A percentile compares a stretch with the other conserved stretches of the same genome.
These are phyloP conservation scores for Amblyornis subalaris DNA, from an alignment of 2,113 vertebrate species.

Conservation along the genomic window DNA sequence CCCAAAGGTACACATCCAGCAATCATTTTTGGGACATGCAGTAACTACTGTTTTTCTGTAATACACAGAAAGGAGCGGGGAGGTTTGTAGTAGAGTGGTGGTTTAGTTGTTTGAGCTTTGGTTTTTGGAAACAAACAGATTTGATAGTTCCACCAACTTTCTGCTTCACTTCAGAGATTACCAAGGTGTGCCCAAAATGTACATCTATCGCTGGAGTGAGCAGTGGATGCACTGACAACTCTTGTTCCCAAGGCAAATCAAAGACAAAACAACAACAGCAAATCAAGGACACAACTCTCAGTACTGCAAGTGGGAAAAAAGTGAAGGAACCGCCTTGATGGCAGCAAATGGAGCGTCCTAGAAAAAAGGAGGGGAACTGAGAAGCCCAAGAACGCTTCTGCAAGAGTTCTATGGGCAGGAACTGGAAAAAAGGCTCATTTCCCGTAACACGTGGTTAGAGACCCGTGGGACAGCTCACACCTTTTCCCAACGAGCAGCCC, in stretches of 20 bases:
- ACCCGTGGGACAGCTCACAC: fast-evolving
- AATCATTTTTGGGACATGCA: neutral
- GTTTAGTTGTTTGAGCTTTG: neutral
- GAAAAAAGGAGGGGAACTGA: fast-evolving
- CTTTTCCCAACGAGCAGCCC: fast-evolving
- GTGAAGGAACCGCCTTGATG: neutral
- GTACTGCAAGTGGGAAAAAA: fast-evolving
- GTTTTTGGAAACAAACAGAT: neutral
- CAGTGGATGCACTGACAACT: neutral
- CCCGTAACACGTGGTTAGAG: fast-evolving
- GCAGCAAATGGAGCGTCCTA: fast-evolving
- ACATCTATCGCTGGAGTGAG: fast-evolving
- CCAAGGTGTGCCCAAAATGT: fast-evolving
- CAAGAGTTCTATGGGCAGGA: fast-evolving
- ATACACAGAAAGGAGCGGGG: fast-evolving
- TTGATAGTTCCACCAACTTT: neutral
- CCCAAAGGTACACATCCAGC: neutral
- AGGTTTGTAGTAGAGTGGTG: fast-evolving
- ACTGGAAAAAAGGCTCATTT: neutral
- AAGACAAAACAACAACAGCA: neutral
- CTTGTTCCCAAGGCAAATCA: neutral
- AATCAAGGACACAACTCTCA: neutral
- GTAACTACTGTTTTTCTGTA: neutral
- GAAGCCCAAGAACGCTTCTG: neutral
- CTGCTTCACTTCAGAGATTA: neutral